These are phyloP conservation scores for Nyctalus aviator DNA, from an alignment of 2,797 vertebrate genomes.

Conservation along the genomic window DNA sequence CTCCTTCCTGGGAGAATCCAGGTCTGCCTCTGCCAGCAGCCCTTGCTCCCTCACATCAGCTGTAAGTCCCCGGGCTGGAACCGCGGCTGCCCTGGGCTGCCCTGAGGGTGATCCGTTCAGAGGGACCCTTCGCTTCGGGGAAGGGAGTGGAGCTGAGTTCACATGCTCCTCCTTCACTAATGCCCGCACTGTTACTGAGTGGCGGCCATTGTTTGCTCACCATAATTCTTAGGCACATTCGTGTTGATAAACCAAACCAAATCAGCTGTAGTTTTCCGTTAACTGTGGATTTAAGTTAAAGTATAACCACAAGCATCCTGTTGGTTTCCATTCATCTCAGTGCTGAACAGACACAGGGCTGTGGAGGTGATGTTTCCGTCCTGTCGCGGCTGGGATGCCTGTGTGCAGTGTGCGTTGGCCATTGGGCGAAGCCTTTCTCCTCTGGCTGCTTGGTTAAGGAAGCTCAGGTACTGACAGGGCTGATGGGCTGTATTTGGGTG, in stretches of 20 bases:
- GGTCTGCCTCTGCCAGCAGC: neutral
- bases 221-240: neutral
- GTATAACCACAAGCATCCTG: conserved; percentile 13
- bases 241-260: conserved; percentile 32
- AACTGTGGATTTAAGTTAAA: conserved; percentile 50
- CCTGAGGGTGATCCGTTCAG: neutral
- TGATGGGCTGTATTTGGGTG: neutral
- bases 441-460: neutral
- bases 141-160: neutral
- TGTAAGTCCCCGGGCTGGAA: neutral
- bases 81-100: neutral
- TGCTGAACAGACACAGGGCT: neutral
- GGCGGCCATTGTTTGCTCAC: neutral
- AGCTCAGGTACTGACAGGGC: neutral
- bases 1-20: neutral
- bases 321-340: neutral
- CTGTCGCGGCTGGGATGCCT: conserved; percentile 23
- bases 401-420: conserved; percentile 29
- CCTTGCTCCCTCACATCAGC: neutral
- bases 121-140: neutral
- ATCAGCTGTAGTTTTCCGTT: conserved; percentile 41
- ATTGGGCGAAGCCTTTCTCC: conserved; percentile 20
- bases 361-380: conserved; percentile 29
- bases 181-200: neutral
- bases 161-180: neutral